Base-by-base conservation (phyloP, 2,113 vertebrate genomes). In the Thryonomys swinderianus region DNA sequence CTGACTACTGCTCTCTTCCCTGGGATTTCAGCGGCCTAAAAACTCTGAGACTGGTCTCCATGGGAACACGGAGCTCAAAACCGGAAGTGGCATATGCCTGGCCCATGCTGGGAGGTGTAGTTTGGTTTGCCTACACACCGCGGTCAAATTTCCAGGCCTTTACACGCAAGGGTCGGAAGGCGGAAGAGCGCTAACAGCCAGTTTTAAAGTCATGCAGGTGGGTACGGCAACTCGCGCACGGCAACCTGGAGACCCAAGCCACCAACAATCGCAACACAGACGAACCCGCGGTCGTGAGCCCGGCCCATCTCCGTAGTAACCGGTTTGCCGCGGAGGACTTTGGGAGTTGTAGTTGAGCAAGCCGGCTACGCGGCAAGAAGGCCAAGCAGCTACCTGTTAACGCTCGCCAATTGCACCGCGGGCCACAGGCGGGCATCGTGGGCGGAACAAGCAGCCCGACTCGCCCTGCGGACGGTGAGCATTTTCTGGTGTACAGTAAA, bases 31-130 rank as follows among this genome's bases (percentile, higher is more conserved):
- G 61, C 32, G 42, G 12, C 73, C 13, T 73, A 48, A 57, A 94
- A n/a, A 42, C 12, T 3, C 25, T 0, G 1, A 7, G 32, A 14
- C 32, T 27, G 2, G 53, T 89, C n/a, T 91, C 53, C 10, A 30
- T 27, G 79, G 42, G 53, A 61, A 59, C 66, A 42, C 0, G 0
- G 42, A 25, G 55, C 64, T 4, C 20, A 4, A 1, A 8, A 11
- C 51, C 10, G 32, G 51, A 95, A 69, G 42, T 6, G n/a, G 17
- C 21, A 20, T 53, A 51, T 51, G 1, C 30, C 45, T 20, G 30
- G 20, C 27, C 85, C 25, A 71, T 81, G 79, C 71, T 93, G 93
- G 97, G 89, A 96, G 74, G 16, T 96, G 96, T 95, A 94, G 95
- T 97, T 88, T 51, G 1, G 16, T 4, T 25, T 86, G 5, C 12